Evolutionary conservation across 2,888 invertebrate genomes (phyloP).

Genomic region (Amphimallon solstitiale): DNA sequence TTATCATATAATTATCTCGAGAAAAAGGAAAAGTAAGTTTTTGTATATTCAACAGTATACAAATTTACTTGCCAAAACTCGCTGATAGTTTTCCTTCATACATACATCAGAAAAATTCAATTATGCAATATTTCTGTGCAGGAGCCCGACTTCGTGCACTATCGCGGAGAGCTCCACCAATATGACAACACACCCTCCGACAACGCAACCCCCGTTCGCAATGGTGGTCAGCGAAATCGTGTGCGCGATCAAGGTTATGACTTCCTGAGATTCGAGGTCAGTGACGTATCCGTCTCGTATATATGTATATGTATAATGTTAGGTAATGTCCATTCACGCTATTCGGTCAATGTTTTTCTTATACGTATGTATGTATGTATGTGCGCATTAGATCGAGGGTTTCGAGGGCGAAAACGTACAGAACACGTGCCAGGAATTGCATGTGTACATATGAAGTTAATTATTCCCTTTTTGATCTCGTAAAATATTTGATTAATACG

Average conservation of each 20-base stretch:
- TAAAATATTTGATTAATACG: conserved; percentile 22
- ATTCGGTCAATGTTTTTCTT: conserved; percentile 14
- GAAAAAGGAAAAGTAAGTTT: too few relatives aligned
- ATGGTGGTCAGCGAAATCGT: conserved; percentile 4
- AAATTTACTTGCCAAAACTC: too few relatives aligned
- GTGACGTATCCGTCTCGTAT: conserved; percentile 29
- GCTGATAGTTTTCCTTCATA: too few relatives aligned
- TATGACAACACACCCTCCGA: not conserved
- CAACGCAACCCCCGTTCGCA: not conserved
- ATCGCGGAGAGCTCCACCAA: too few relatives aligned
- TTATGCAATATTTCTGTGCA: too few relatives aligned
- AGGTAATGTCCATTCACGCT: conserved; percentile 30
- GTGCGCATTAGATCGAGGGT: not conserved
- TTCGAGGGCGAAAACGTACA: conserved; percentile 8
- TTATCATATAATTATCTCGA: too few relatives aligned
- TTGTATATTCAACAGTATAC: too few relatives aligned
- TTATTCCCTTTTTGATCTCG: conserved; percentile 3
- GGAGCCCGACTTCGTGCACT: too few relatives aligned
- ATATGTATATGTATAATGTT: not conserved
- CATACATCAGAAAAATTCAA: too few relatives aligned
- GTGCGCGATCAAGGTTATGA: conserved; percentile 37
- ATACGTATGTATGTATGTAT: too few relatives aligned
- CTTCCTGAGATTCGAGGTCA: conserved; percentile 39
- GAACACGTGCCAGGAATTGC: conserved; percentile 35
- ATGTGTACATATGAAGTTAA: conserved; percentile 7